Percentiles rank a stretch among this genome's conserved stretches.
Evolutionary conservation across 2,888 invertebrate species (phyloP).

Genomic region (Pollenia angustigena): DNA sequence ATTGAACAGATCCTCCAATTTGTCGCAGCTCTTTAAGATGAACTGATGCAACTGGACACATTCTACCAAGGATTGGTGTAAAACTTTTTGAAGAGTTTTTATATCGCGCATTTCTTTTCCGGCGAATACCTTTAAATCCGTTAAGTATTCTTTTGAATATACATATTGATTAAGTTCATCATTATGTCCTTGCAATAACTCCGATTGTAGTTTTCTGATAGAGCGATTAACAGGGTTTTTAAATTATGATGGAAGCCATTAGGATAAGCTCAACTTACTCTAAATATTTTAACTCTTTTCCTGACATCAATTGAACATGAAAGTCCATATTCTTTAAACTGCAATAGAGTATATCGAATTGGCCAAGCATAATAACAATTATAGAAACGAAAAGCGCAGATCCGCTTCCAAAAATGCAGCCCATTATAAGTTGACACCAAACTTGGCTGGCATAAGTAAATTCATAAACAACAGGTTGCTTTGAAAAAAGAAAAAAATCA

Average conservation of each 20-base stretch:
- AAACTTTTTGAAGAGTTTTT: conserved; percentile 27
- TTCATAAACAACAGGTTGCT: conserved; percentile 76
- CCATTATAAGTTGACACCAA: conserved; percentile 79
- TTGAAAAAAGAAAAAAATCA: conserved; percentile 9
- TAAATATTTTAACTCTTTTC: conserved; percentile 72
- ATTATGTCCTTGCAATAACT: conserved; percentile 59
- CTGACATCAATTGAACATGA: conserved; percentile 77
- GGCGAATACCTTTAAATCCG: conserved; percentile 74
- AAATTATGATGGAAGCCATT: neutral
- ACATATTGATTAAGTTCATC: conserved; percentile 80
- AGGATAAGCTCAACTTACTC: conserved; percentile 73
- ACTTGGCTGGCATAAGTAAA: conserved; percentile 78
- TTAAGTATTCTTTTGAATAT: conserved; percentile 76
- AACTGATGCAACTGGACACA: conserved; percentile 82
- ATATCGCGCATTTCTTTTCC: neutral
- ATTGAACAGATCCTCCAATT: conserved; percentile 82
- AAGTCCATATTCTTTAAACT: conserved; percentile 82
- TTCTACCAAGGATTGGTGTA: conserved; percentile 77
- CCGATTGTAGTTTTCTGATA: conserved; percentile 63
- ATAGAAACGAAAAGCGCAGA: conserved; percentile 82
- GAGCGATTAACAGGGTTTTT: neutral
- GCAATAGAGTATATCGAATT: conserved; percentile 82
- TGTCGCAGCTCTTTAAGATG: conserved; percentile 79
- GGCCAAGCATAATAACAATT: conserved; percentile 78
- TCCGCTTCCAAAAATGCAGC: conserved; percentile 76